Conservation (phyloP, 2,888 invertebrate genomes). For the Orchestes rusci region DNA sequence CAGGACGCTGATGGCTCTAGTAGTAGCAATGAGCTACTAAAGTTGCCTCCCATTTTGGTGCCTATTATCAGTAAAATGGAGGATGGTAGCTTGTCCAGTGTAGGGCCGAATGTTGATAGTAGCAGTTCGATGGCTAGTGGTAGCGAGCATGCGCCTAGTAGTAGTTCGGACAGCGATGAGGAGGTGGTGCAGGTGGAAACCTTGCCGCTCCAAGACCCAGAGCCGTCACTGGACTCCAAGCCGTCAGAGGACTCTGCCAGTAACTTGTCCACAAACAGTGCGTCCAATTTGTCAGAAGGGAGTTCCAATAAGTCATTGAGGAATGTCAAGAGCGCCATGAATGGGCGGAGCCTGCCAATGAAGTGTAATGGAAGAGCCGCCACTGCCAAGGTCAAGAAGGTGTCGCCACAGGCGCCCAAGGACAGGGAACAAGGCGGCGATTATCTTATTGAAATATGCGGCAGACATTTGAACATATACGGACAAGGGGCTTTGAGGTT, state of each 20-base stretch:
- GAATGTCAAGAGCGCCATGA: constrained; percentile 33
- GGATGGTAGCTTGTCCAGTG: constrained; percentile 58
- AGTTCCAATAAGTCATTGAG: constrained; percentile 26
- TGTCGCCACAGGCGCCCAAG: constrained; percentile 50
- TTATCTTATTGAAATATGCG: constrained; percentile 81
- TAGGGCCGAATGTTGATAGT: constrained; percentile 63
- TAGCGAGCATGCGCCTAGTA: constrained; percentile 32
- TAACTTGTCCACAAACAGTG: constrained; percentile 23
- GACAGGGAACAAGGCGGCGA: constrained; percentile 65
- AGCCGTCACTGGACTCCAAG: constrained; percentile 4
- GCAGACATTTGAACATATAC: constrained; percentile 74
- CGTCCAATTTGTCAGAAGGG: constrained; percentile 26
- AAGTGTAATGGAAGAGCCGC: constrained; percentile 44
- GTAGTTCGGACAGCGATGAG: constrained; percentile 23
- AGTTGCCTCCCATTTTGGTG: constrained; percentile 63
- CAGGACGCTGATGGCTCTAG: constrained; percentile 57
- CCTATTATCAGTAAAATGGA: constrained; percentile 62
- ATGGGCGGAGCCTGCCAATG: constrained; percentile 22
- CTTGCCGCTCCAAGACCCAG: too few relatives aligned
- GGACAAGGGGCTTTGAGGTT: constrained; percentile 82
- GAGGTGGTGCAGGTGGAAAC: too few relatives aligned
- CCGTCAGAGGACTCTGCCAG: constrained; percentile 35
- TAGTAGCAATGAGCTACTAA: constrained; percentile 52
- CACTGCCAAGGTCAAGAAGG: constrained; percentile 56
- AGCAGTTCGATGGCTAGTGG: constrained; percentile 40